phyloP scores from a whole-genome alignment of 2,797 vertebrate genomes.

The Chromis chromis region DNA sequence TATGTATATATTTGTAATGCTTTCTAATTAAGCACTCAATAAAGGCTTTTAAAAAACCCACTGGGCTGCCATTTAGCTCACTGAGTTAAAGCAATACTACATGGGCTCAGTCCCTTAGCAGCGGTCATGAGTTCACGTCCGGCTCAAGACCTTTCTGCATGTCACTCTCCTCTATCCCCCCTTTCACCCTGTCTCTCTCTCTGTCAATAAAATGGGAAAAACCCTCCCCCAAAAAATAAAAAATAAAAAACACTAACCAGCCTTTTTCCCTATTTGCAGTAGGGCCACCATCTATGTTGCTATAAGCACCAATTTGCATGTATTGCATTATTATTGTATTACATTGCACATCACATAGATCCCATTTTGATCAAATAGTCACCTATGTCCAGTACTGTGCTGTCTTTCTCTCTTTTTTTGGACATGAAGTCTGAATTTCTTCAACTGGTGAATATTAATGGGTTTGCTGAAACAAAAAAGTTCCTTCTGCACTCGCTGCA shows the following conservation, averaged over 20 bases:
- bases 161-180: too few species aligned
- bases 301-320: slow-evolving; percentile 22
- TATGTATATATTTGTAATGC: slow-evolving; percentile 6
- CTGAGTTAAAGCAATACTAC: too few species aligned
- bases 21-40: slow-evolving; percentile 26
- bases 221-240: too few species aligned
- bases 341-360: slow-evolving; percentile 12
- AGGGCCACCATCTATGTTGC: slow-evolving; percentile 25
- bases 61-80: too few species aligned
- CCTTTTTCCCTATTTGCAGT: not conserved
- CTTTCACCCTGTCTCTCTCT: too few species aligned
- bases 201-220: too few species aligned
- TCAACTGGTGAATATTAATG: too few species aligned
- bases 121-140: too few species aligned
- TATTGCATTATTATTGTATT: not conserved
- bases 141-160: too few species aligned
- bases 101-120: too few species aligned
- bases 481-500: not conserved
- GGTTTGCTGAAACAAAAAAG: too few species aligned
- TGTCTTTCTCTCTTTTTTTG: not conserved
- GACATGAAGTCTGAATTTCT: too few species aligned
- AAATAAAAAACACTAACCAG: slow-evolving; percentile 16
- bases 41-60: slow-evolving; percentile 12
- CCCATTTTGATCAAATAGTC: not conserved
- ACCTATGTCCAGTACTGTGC: not conserved